Percentiles rank a stretch among this genome's conserved stretches.
Conservation (phyloP, 1,140 invertebrate species). For the Brachystomella parvula region DNA sequence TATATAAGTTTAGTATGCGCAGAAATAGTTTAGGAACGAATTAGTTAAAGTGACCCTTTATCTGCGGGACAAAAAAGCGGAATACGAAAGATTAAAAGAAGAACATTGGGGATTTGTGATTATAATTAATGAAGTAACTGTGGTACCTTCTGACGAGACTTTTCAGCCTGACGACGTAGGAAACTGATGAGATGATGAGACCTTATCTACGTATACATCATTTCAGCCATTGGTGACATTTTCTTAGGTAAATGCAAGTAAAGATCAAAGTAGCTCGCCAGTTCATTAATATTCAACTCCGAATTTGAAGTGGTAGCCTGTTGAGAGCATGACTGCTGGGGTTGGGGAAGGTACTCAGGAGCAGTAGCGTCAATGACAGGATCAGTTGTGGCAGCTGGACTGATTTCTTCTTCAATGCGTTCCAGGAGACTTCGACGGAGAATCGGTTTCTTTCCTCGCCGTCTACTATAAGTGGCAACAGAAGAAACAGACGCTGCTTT, state of each 20-base stretch:
- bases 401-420: not conserved
- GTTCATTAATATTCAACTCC: conserved; percentile 73
- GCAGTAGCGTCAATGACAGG: too few species aligned
- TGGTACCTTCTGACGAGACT: not conserved
- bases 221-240: conserved; percentile 92
- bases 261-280: conserved; percentile 86
- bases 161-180: too few species aligned
- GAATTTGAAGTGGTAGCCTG: conserved; percentile 50
- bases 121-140: not conserved
- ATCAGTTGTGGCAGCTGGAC: not conserved
- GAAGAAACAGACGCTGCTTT: not conserved
- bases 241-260: conserved; percentile 90
- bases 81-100: too few species aligned
- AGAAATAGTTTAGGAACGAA: too few species aligned
- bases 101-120: not conserved
- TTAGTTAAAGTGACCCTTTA: too few species aligned
- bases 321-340: conserved; percentile 43
- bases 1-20: conserved; percentile 12
- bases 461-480: not conserved
- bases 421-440: not conserved
- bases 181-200: conserved; percentile 5
- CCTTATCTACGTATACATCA: conserved; percentile 80
- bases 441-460: not conserved
- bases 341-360: not conserved
- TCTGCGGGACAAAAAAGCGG: too few species aligned